phyloP scores from a whole-genome alignment of 1,140 invertebrate genomes.

The Anastatus disparis region DNA sequence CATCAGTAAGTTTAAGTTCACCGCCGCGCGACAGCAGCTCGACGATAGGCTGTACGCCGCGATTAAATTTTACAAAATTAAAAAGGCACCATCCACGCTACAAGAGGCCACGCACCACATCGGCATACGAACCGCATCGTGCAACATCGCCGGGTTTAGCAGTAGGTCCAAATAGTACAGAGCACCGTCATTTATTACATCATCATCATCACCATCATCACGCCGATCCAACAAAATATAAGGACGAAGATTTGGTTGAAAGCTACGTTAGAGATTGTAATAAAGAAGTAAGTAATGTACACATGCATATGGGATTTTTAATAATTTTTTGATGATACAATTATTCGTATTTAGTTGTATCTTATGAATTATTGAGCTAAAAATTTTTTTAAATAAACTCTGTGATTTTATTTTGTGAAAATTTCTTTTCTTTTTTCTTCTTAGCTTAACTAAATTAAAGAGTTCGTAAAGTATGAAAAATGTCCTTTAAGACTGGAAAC shows the following conservation, averaged over 20 bases:
- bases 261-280: slow-evolving; percentile 52
- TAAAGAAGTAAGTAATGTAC: slow-evolving; percentile 56
- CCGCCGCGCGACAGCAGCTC: slow-evolving; percentile 59
- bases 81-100: slow-evolving; percentile 62
- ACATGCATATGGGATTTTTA: too few relatives aligned
- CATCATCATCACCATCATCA: slow-evolving; percentile 14
- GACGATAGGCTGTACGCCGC: too few relatives aligned
- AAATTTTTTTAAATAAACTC: too few relatives aligned
- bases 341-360: too few relatives aligned
- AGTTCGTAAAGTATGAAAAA: too few relatives aligned
- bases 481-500: too few relatives aligned
- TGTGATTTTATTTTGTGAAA: too few relatives aligned
- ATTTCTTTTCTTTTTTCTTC: too few relatives aligned
- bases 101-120: slow-evolving; percentile 58
- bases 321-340: too few relatives aligned
- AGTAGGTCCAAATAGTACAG: background rate
- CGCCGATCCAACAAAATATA: slow-evolving; percentile 48
- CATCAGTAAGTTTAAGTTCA: slow-evolving; percentile 57
- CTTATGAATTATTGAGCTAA: too few relatives aligned
- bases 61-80: slow-evolving; percentile 62
- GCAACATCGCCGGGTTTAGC: too few relatives aligned
- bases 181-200: background rate
- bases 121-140: background rate
- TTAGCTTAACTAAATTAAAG: too few relatives aligned
- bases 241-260: slow-evolving; percentile 59